Percentiles rank a stretch among this genome's conserved stretches.
phyloP scores from a whole-genome alignment of 2,888 invertebrate species.

The Listrodromus nycthemerus region DNA sequence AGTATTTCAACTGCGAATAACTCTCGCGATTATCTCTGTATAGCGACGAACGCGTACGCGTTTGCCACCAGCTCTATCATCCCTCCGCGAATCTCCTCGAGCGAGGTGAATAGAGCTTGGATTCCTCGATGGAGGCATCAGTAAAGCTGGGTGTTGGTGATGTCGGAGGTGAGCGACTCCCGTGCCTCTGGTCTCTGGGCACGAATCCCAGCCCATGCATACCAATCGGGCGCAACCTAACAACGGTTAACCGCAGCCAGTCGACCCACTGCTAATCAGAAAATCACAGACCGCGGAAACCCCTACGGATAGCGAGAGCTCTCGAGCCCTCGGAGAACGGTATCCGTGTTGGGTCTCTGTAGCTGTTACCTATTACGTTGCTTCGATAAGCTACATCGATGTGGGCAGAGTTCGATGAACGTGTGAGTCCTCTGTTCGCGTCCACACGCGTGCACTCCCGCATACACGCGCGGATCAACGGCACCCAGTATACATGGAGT shows the following conservation, averaged over 20 bases:
- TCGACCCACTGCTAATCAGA: conserved; percentile 84
- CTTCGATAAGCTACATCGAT: conserved; percentile 9
- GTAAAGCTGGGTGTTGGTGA: conserved; percentile 65
- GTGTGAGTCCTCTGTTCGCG: not conserved
- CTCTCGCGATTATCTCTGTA: not conserved
- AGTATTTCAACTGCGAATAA: not conserved
- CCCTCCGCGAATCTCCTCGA: conserved; percentile 49
- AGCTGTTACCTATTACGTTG: conserved; percentile 14
- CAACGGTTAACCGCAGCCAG: conserved; percentile 84
- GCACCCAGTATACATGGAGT: conserved; percentile 1
- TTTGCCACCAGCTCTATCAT: conserved; percentile 20
- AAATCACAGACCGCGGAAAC: conserved; percentile 83
- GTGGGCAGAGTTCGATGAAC: conserved; percentile 7
- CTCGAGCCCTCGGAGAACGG: conserved; percentile 31
- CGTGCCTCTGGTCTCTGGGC: conserved; percentile 70
- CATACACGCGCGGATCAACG: conserved; percentile 7
- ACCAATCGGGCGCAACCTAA: conserved; percentile 83
- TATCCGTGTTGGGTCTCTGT: conserved; percentile 14
- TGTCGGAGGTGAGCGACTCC: conserved; percentile 54
- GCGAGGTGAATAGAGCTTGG: conserved; percentile 33
- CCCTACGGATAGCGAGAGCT: conserved; percentile 75
- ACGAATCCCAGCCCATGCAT: conserved; percentile 84
- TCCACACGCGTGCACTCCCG: conserved; percentile 1
- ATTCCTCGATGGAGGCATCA: conserved; percentile 45
- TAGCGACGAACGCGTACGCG: not conserved